phyloP scores from a whole-genome alignment of 2,113 vertebrate genomes.

The Columba livia region DNA sequence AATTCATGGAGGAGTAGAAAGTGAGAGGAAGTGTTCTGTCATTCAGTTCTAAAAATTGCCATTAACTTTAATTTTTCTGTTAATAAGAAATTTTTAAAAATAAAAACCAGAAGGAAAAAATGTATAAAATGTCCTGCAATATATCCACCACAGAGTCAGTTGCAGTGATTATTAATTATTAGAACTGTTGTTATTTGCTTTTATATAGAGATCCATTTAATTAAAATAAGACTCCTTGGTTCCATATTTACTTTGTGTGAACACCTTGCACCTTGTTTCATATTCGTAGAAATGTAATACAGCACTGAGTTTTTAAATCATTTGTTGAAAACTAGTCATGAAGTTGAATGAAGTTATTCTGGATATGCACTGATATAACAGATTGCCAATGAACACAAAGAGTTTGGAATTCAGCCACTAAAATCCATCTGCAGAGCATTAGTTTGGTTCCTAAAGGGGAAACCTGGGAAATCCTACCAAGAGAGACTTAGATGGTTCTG shows the following conservation, averaged over 20 bases:
- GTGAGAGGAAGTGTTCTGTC: not conserved
- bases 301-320: not conserved
- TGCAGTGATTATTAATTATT: not conserved
- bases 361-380: not conserved
- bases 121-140: not conserved
- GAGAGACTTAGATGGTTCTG: not conserved
- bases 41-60: not conserved
- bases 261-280: not conserved
- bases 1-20: not conserved
- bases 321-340: not conserved
- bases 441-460: not conserved
- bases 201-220: not conserved
- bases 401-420: conserved; percentile 11
- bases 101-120: not conserved
- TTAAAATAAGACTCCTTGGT: not conserved
- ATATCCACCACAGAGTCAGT: not conserved
- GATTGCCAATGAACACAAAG: not conserved
- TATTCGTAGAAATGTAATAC: not conserved
- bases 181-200: not conserved
- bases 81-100: not conserved
- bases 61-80: not conserved
- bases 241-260: not conserved
- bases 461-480: conserved; percentile 19
- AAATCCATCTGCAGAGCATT: conserved; percentile 35
- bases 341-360: not conserved